Base-by-base conservation (phyloP, 2,888 invertebrate species). In the Archaeoteleia sp. region DNA sequence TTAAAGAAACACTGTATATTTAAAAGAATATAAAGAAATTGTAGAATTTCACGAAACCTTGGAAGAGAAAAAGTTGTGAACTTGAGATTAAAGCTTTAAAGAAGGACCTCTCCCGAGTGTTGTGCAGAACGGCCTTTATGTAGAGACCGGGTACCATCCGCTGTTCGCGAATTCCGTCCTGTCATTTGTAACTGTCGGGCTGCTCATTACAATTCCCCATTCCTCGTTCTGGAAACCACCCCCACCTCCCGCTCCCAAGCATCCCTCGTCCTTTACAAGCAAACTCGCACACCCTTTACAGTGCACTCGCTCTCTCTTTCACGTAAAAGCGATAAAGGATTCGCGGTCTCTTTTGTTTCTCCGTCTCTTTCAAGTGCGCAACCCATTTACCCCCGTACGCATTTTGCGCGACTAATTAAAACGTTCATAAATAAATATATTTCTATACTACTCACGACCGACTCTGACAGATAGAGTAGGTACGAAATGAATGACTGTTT, bases 131-230 rank as follows among this genome's bases (percentile, higher is more conserved):
- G 78, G 78, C 78, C 82, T 83, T 82, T 82, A 81, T 79, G 79
- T 79, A 78, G 78, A 77, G 74, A 76, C 80, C 77, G 80, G 80
- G 76, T 82, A 80, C 82, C 81, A 84, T 82, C 63, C 83, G 82
- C 80, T 81, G 82, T 80, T 82, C 83, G 84, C 84, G 84, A 84
- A 85, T 85, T 85, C 84, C 84, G 81, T 84, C 84, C 85, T 84
- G 84, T 85, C 85, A 85, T 85, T 85, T 85, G 85, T 85, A 85
- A 85, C 85, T 85, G 85, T 85, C 85, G 77, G 82, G 79, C 80
- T 83, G 85, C 85, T 85, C 85, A 85, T 85, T 85, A 85, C 85
- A 85, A 85, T 84, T 85, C 83, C 83, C 85, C 85, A 82, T 85
- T 83, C 85, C 82, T 81, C 79, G 79, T 70, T 71, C 72, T 74